Evolutionary conservation across 2,888 invertebrate species (phyloP).

Genomic region (Amiota mariae): DNA sequence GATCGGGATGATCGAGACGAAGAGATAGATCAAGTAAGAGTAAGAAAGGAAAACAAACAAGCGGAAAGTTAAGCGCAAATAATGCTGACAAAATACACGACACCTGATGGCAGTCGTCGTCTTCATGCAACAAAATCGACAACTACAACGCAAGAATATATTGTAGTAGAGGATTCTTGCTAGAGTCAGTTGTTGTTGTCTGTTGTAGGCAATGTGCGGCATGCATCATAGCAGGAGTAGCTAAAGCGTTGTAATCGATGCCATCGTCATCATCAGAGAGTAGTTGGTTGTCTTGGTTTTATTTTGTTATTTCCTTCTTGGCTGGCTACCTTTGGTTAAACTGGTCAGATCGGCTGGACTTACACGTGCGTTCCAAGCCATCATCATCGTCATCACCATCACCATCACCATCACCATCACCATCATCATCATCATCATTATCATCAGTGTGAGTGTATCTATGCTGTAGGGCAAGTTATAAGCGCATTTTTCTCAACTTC

Average conservation of each 20-base stretch:
- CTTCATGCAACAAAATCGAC: slow-evolving; percentile 18
- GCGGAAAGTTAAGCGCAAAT: slow-evolving; percentile 67
- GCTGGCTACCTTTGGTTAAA: slow-evolving; percentile 25
- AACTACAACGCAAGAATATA: slow-evolving; percentile 5
- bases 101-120: slow-evolving; percentile 60
- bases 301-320: neutral
- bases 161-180: neutral
- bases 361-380: slow-evolving; percentile 20
- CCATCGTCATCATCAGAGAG: slow-evolving; percentile 36
- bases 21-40: slow-evolving; percentile 2
- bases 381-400: slow-evolving; percentile 12
- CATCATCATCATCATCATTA: neutral
- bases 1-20: neutral
- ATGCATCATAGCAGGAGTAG: slow-evolving; percentile 14
- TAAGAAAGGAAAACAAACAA: slow-evolving; percentile 44
- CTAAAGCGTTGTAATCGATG: slow-evolving; percentile 45
- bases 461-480: slow-evolving; percentile 30
- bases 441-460: slow-evolving; percentile 16
- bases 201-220: too few species aligned
- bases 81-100: slow-evolving; percentile 71
- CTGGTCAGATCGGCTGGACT: slow-evolving; percentile 16
- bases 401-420: neutral
- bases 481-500: slow-evolving; percentile 22
- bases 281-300: too few species aligned
- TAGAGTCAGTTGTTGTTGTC: neutral